phyloP scores from a whole-genome alignment of 2,113 vertebrate species.

The Sporophila hypoxantha region DNA sequence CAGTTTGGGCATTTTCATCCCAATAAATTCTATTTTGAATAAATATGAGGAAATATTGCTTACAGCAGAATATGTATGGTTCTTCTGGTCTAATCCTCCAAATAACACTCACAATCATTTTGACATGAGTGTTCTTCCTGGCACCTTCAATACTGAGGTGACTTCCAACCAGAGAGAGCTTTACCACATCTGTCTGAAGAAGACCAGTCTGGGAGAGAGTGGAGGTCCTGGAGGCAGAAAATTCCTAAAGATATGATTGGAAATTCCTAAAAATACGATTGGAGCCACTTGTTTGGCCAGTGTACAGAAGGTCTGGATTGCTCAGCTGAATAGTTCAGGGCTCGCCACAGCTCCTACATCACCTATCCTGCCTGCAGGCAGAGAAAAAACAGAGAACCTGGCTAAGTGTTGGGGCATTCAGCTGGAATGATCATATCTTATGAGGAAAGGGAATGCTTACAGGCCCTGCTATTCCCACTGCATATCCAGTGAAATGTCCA shows the following conservation, averaged over 20 bases:
- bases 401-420: background rate
- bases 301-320: background rate
- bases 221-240: background rate
- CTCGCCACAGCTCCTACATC: background rate
- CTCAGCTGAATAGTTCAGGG: background rate
- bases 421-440: background rate
- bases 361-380: background rate
- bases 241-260: background rate
- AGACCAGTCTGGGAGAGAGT: background rate
- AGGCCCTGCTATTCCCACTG: background rate
- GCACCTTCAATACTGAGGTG: background rate
- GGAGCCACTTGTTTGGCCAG: background rate
- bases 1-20: background rate
- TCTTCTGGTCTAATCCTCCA: background rate
- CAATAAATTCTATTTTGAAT: background rate
- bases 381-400: background rate
- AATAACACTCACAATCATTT: background rate
- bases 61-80: background rate
- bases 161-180: background rate
- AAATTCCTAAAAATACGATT: background rate
- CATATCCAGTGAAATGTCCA: background rate
- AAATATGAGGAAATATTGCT: background rate
- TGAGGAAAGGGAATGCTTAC: background rate
- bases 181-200: background rate
- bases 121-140: background rate